Conservation (phyloP, 1,140 invertebrate species). For the Drosophila seguyi region DNA sequence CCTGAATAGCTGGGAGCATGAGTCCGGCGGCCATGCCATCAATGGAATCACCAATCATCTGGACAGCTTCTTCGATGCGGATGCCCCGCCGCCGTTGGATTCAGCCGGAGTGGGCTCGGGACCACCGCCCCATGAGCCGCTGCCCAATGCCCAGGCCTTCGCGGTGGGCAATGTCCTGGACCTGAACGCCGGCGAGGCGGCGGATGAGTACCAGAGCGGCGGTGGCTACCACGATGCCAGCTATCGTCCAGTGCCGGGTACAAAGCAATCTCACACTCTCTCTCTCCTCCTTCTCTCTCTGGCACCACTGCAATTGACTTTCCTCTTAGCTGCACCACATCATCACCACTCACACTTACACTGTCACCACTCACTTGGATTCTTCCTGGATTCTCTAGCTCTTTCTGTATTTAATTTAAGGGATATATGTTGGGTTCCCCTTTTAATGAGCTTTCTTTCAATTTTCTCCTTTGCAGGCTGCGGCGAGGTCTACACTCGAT, state of each 20-base stretch:
- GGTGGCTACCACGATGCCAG: conserved; percentile 59
- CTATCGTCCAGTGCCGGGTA: conserved; percentile 85
- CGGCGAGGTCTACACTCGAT: conserved; percentile 93
- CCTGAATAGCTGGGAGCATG: conserved; percentile 79
- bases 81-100: conserved; percentile 32
- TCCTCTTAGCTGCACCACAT: conserved; percentile 39
- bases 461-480: conserved; percentile 88
- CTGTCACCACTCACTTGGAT: conserved; percentile 26
- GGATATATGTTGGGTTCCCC: background rate
- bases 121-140: conserved; percentile 45
- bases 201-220: conserved; percentile 67
- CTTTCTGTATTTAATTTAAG: conserved; percentile 4
- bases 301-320: conserved; percentile 32
- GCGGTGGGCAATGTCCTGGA: conserved; percentile 81
- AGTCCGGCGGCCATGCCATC: conserved; percentile 62
- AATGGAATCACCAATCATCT: conserved; percentile 80
- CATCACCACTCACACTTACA: conserved; percentile 15
- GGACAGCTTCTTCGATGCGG: conserved; percentile 81
- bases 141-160: conserved; percentile 70
- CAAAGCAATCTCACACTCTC: conserved; percentile 46
- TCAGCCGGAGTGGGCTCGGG: conserved; percentile 17
- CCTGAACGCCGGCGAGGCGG: conserved; percentile 77
- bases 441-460: background rate
- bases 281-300: conserved; percentile 28
- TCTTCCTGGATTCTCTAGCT: conserved; percentile 11